A percentile compares a stretch with the other conserved stretches of the same genome.
These are phyloP conservation scores for Conistra vaccinii DNA, from an alignment of 2,888 invertebrate genomes.

Conservation along the genomic window DNA sequence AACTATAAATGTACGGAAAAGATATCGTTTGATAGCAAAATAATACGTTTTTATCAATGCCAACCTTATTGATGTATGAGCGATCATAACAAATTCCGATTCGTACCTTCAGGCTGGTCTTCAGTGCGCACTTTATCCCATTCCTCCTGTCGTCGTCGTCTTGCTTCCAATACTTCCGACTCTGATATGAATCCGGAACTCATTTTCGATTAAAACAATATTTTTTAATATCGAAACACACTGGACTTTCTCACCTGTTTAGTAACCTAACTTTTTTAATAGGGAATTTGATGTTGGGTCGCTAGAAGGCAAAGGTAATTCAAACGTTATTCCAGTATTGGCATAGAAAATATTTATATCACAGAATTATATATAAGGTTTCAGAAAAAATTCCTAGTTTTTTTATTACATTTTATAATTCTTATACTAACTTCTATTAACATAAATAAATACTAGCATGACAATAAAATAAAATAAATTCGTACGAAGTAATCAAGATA, in stretches of 20 bases:
- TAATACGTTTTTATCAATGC: slow-evolving; percentile 47
- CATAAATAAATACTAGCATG: background rate
- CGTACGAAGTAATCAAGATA: background rate
- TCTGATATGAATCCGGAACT: slow-evolving; percentile 98
- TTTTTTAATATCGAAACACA: slow-evolving; percentile 42
- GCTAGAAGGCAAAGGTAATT: slow-evolving; percentile 33
- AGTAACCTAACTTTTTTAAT: slow-evolving; percentile 62
- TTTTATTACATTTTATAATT: background rate
- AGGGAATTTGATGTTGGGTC: slow-evolving; percentile 25
- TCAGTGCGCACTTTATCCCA: slow-evolving; percentile 98
- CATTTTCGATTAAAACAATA: slow-evolving; percentile 87
- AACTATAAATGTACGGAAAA: background rate
- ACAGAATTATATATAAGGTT: background rate
- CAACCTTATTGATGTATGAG: slow-evolving; percentile 43
- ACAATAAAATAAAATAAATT: background rate
- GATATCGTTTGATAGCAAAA: slow-evolving; percentile 37
- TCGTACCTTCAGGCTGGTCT: slow-evolving; percentile 96
- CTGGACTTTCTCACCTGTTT: slow-evolving; percentile 28
- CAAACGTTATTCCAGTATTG: slow-evolving; percentile 3
- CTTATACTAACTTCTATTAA: too few relatives aligned
- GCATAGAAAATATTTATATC: background rate
- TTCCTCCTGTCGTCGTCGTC: slow-evolving; percentile 96
- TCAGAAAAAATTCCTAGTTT: too few relatives aligned
- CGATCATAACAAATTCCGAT: slow-evolving; percentile 47
- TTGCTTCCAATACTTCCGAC: slow-evolving; percentile 95